phyloP scores from a whole-genome alignment of 1,140 invertebrate species.

The Drosophila bipectinata region DNA sequence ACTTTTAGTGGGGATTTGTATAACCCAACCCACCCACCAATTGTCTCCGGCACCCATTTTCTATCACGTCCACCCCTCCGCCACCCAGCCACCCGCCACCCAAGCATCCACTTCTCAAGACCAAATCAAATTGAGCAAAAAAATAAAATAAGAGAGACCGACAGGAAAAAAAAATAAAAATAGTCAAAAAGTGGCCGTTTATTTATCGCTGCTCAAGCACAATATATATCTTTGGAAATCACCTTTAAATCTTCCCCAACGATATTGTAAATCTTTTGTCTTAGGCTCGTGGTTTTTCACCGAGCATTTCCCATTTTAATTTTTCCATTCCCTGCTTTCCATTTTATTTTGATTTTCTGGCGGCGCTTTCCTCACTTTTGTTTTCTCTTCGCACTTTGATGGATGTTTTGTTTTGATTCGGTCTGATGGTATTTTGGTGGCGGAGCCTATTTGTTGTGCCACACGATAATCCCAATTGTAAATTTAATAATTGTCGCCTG shows the following conservation, averaged over 20 bases:
- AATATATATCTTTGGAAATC: conserved; percentile 83
- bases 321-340: conserved; percentile 23
- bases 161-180: conserved; percentile 37
- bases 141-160: conserved; percentile 36
- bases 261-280: conserved; percentile 83
- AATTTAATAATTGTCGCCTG: conserved; percentile 41
- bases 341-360: conserved; percentile 32
- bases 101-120: conserved; percentile 1
- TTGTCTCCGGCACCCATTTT: neutral
- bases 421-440: conserved; percentile 71
- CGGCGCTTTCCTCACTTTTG: conserved; percentile 37
- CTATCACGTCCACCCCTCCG: neutral
- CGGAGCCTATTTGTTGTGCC: conserved; percentile 32
- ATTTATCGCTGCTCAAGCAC: conserved; percentile 79
- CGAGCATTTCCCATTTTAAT: conserved; percentile 42
- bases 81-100: neutral
- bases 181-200: conserved; percentile 65
- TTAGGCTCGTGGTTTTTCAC: conserved; percentile 69
- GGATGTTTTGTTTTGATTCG: conserved; percentile 82
- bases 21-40: conserved; percentile 5
- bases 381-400: conserved; percentile 52
- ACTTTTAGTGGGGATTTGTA: conserved; percentile 64
- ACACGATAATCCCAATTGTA: conserved; percentile 40
- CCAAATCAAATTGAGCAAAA: conserved; percentile 62
- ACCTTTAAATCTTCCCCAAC: conserved; percentile 80